Conservation (phyloP, 2,113 vertebrate species). For the Rostratula benghalensis region DNA sequence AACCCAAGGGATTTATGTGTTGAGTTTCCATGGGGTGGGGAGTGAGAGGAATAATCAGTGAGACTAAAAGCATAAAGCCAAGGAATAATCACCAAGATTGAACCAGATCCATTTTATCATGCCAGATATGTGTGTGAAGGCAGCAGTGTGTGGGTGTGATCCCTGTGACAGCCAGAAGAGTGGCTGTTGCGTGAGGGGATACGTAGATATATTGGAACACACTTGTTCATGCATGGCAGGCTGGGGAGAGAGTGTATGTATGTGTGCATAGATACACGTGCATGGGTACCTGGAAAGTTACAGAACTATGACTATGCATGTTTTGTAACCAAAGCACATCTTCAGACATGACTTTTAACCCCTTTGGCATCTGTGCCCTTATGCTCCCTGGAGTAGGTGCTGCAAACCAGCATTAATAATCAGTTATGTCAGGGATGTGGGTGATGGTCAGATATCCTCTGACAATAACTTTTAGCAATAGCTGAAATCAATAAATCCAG, state of each 20-base stretch:
- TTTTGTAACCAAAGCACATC: background rate
- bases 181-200: background rate
- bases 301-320: background rate
- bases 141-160: background rate
- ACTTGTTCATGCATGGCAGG: background rate
- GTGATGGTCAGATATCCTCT: background rate
- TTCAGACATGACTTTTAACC: background rate
- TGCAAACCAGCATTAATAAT: background rate
- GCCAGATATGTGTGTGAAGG: background rate
- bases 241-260: background rate
- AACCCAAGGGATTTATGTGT: background rate
- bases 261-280: background rate
- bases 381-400: background rate
- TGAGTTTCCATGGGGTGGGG: background rate
- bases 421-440: background rate
- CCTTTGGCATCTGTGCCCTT: background rate
- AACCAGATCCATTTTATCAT: background rate
- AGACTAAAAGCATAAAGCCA: background rate
- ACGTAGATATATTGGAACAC: fast-evolving
- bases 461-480: conserved; percentile 24
- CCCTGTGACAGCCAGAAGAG: background rate
- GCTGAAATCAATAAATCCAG: conserved; percentile 36
- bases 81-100: background rate
- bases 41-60: background rate
- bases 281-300: fast-evolving